These are phyloP conservation scores for Aurelia sp. DNA, from an alignment of 30 jellyfish, hydroid and myxozoan genomes.

Conservation along the genomic window DNA sequence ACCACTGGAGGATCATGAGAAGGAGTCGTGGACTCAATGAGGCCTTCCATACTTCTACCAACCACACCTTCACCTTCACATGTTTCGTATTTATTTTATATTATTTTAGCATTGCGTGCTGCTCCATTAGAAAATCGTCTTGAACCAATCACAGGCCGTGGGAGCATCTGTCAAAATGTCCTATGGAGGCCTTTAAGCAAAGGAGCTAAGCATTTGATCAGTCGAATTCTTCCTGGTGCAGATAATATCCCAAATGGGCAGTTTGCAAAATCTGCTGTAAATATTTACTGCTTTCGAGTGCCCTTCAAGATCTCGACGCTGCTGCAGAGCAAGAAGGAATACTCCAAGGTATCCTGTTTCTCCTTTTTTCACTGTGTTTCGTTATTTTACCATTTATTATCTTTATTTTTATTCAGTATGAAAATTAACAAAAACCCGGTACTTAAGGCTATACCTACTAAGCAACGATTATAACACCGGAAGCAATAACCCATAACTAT, in stretches of 20 bases:
- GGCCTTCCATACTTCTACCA: too few species aligned
- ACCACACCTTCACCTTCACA: too few species aligned
- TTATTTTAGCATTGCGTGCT: constrained; percentile 1
- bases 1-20: too few species aligned
- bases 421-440: too few species aligned
- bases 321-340: constrained; percentile 9
- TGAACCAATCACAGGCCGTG: constrained; percentile 7
- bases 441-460: too few species aligned
- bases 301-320: constrained; percentile 33
- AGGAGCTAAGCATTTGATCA: constrained; percentile 18
- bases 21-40: too few species aligned
- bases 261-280: constrained; percentile 21
- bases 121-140: constrained; percentile 7
- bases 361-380: too few species aligned
- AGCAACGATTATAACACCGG: too few species aligned
- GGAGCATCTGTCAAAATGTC: constrained; percentile 32
- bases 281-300: constrained; percentile 45
- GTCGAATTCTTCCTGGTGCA: not conserved
- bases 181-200: constrained; percentile 46
- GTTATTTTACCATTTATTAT: too few species aligned
- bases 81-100: not conserved
- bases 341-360: not conserved
- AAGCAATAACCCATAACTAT: too few species aligned
- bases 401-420: too few species aligned
- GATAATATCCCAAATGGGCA: constrained; percentile 4